phyloP scores from a whole-genome alignment of 2,113 vertebrate species.

The Clarias macrocephalus region DNA sequence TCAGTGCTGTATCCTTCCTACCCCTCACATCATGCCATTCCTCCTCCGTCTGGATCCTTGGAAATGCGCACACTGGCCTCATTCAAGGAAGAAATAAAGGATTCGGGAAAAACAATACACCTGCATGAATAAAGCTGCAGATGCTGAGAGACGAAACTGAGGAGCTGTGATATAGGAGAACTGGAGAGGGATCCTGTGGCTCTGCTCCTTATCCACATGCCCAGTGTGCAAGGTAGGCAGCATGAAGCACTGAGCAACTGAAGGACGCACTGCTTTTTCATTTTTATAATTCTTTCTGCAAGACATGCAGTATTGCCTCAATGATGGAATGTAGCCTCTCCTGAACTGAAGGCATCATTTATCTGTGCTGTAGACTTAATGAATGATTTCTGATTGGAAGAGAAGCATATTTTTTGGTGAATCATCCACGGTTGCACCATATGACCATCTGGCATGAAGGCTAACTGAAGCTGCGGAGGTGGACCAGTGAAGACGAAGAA shows the following conservation, averaged over 20 bases:
- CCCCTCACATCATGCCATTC: slow-evolving; percentile 24
- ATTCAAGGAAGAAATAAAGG: not conserved
- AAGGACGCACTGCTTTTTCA: not conserved
- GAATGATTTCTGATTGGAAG: not conserved
- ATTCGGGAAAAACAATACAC: not conserved
- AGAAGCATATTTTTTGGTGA: not conserved
- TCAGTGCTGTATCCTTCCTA: slow-evolving; percentile 17
- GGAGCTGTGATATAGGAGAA: not conserved
- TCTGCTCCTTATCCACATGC: not conserved
- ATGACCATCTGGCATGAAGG: not conserved
- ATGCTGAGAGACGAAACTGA: no score
- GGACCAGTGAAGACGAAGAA: not conserved
- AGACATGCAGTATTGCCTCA: not conserved
- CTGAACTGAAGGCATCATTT: not conserved
- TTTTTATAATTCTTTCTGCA: not conserved
- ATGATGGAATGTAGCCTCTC: not conserved
- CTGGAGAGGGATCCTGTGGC: not conserved
- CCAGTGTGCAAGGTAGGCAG: slow-evolving; percentile 18
- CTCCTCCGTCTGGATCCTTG: not conserved
- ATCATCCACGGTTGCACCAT: not conserved
- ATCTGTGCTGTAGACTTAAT: not conserved
- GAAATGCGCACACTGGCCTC: not conserved
- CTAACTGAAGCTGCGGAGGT: not conserved
- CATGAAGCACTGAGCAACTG: not conserved
- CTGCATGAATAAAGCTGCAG: not conserved